Base-by-base conservation (phyloP, 1,140 invertebrate species). In the Cyphomyrmex costatus region DNA sequence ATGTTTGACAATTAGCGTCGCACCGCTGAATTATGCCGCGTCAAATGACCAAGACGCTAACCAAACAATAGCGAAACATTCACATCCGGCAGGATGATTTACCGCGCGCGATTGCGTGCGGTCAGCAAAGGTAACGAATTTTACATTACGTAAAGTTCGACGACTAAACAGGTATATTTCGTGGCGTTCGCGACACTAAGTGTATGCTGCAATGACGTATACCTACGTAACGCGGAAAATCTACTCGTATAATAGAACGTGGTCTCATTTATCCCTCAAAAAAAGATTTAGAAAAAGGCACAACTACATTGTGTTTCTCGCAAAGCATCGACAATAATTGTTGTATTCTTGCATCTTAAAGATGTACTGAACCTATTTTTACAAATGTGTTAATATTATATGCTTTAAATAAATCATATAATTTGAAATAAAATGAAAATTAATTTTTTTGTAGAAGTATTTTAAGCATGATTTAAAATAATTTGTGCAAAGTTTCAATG, bases 71-170 rank as follows among this genome's bases (percentile, higher is more conserved):
- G 27, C 30, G 16, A 14, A 56, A 33, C 51, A 30, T 33, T 74
- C 42, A 60, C 19, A 60, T 74, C 53, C 53, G 66, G 24, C 8
- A n/a, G 21, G 77, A 80, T 74, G 68, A 83, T 83, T 83, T 83
- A 83, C 30, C 24, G 79, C 27, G 79, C 12, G 56, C 42, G 79
- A 83, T 61, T 73, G 53, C 53, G 27, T 61, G 79, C 53, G 36
- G 79, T 74, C 66, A 53, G 58, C 56, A 14, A 65, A 73, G 66
- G 66, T 73, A 73, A 82, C 66, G 19, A 82, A 83, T 83, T 83
- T 73, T 73, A 24, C 14, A 56, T 83, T 61, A 83, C 53, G 53
- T 83, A 73, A 83, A 74, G 68, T 83, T 73, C 7, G 53, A 10
- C 53, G 60, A 12, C 10, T 21, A 33, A 12, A 36, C 24, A 16